Evolutionary conservation across 2,113 vertebrate species (phyloP), one percentile per base, ranked within the genome.

Genomic region (Macaca mulatta): DNA sequence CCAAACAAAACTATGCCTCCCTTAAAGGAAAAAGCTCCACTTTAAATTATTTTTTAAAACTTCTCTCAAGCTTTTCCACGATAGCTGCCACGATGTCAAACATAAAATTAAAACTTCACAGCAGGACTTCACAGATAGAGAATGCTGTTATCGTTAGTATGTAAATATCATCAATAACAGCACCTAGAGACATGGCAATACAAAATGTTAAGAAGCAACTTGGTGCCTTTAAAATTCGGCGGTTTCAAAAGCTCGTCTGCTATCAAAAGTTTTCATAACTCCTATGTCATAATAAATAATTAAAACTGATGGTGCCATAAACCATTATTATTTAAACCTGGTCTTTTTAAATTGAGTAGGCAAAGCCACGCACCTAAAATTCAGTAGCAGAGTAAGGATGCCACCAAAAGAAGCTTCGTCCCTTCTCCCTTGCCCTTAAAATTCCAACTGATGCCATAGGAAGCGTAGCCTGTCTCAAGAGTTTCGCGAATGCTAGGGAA

Each of bases 51-150:
- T 70, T 78, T 45, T 50, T 16, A 64, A 57, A 85, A 92, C 89
- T 94, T 52, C 35, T 32, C n/a, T 90, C 67, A 89, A 89, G 45
- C 40, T 95, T 72, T 94, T 96, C 74, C 89, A 81, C 6, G 38
- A 91, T 4, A 93, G 25, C 6, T 84, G 64, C 80, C 67, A 38
- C 48, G 59, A 97, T 90, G 61, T 70, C 74, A 96, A 95, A 94
- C 79, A 85, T 38, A 77, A 92, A 92, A 96, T 97, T 67, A 87
- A 97, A 97, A 93, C 95, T 97, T 93, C 93, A 55, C 20, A 88
- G 80, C 40, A 82, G 32, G 89, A 94, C 78, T 86, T 93, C 90
- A 59, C 74, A 94, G 82, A 75, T 79, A 77, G 85, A 78, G 55
- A 88, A 89, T 6, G 74, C 90, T 85, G 90, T 79, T 97, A 90